Base-by-base conservation (phyloP, 2,113 vertebrate species). In the Phrynocephalus versicolor region DNA sequence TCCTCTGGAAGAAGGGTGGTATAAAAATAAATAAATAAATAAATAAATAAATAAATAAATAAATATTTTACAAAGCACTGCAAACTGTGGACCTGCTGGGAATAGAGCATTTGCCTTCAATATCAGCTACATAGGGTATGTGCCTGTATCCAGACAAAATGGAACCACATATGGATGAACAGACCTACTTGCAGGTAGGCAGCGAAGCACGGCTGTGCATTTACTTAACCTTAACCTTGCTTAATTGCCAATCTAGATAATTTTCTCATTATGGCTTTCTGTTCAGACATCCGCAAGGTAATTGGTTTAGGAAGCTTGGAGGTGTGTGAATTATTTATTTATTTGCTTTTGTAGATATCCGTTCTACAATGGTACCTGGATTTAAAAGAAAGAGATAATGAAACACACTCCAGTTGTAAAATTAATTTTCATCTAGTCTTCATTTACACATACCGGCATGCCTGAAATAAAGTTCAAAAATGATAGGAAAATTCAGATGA, bases 211-310 rank as follows among this genome's bases (percentile, higher is more conserved):
- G 69, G 86, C 27, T 51, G 19, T 35, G 30, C 41, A 82, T 35
- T 77, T 82, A 37, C 41, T 35, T 78, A 87, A 55, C 37, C 41
- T 87, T 90, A 85, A 35, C 65, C 82, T 81, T n/a, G 75, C 51
- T 37, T 10, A 74, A 74, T 60, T 83, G 69, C 71, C 77, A 72
- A 86, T 90, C 18, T 37, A 86, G 75, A 0, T 1, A 88, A 30
- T 86, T 91, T 89, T 82, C 86, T 23, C 86, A 77, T 88, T 84
- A 30, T 69, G 83, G 8, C 35, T 1, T 35, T 67, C 33, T 1
- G 45, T 65, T 88, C 87, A 89, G 51, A 80, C n/a, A 33, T 83
- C 14, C 55, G 62, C 74, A 85, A 88, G 45, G 2, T 13, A 0
- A 57, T 39, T 83, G 79, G 84, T 81, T 45, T 79, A 89, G 79